phyloP scores from a whole-genome alignment of 2,113 vertebrate genomes.

The Azemiops feae region DNA sequence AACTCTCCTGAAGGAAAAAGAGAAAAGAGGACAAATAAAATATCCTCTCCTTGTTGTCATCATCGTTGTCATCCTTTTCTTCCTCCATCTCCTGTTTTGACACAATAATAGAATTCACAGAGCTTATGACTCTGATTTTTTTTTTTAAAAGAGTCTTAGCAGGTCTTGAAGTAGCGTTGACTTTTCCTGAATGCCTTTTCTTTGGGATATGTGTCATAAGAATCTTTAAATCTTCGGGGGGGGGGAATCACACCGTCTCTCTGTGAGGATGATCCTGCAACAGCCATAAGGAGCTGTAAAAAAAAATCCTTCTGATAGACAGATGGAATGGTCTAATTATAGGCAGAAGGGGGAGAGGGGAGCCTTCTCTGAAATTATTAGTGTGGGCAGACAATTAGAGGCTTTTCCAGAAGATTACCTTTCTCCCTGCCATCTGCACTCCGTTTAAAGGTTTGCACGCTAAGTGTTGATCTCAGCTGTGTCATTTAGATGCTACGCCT shows the following conservation, averaged over 20 bases:
- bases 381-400: constrained; percentile 83
- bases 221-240: constrained; percentile 67
- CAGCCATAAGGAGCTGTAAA: constrained; percentile 66
- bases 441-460: constrained; percentile 55
- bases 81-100: constrained; percentile 36
- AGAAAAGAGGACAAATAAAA: not conserved
- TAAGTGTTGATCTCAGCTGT: constrained; percentile 59
- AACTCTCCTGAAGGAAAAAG: not conserved
- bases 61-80: not conserved
- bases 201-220: constrained; percentile 63
- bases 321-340: constrained; percentile 85
- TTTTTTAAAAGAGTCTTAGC: constrained; percentile 16
- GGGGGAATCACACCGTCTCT: constrained; percentile 4
- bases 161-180: constrained; percentile 58
- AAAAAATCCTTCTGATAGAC: constrained; percentile 79
- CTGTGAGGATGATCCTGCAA: constrained; percentile 43
- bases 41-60: accelerated
- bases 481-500: constrained; percentile 39
- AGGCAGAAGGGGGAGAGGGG: constrained; percentile 68
- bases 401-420: constrained; percentile 84
- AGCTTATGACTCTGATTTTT: constrained; percentile 27
- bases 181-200: constrained; percentile 65
- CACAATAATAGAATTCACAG: not conserved
- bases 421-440: constrained; percentile 80
- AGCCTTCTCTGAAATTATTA: constrained; percentile 71